Conservation (phyloP, 2,797 vertebrate genomes). For the Semaprochilodus insignis region DNA sequence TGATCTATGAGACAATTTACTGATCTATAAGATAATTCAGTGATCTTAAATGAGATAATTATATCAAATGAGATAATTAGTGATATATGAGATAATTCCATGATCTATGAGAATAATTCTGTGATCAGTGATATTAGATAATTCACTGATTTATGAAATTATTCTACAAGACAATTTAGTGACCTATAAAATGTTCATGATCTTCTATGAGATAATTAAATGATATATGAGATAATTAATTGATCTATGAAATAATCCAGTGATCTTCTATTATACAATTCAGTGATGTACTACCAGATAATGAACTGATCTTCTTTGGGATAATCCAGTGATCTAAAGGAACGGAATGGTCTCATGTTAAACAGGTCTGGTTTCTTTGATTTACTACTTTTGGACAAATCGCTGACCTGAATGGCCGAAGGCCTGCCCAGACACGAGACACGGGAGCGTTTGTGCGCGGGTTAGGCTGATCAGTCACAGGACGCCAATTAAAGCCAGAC, state of each 20-base stretch:
- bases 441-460: neutral
- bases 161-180: neutral
- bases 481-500: conserved; percentile 4
- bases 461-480: neutral
- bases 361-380: neutral
- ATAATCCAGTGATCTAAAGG: neutral
- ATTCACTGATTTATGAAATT: neutral
- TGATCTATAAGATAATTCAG: no score
- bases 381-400: neutral
- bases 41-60: neutral
- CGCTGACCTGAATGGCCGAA: neutral
- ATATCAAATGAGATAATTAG: neutral
- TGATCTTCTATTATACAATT: neutral
- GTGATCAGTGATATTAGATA: neutral
- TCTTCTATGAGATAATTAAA: neutral
- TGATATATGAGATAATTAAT: neutral
- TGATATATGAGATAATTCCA: neutral
- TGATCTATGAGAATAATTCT: neutral
- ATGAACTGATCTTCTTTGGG: neutral
- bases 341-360: neutral
- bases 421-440: neutral
- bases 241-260: neutral
- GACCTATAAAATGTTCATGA: neutral
- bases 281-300: neutral
- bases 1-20: neutral